These are phyloP conservation scores for Hippoglossus stenolepis DNA, from an alignment of 2,113 vertebrate genomes.

Conservation along the genomic window DNA sequence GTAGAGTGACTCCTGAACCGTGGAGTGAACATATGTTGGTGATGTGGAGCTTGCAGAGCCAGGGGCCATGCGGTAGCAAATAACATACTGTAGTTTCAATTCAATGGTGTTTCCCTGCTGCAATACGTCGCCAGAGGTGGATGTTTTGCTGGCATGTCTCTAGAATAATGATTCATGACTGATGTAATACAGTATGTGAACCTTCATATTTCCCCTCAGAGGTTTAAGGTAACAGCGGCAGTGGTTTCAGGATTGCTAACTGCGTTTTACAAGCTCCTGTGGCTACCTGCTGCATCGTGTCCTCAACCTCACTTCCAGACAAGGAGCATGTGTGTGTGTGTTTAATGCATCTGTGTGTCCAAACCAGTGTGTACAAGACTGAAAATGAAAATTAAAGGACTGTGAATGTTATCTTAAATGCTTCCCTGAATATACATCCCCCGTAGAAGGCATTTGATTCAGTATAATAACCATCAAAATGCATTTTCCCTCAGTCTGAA, in stretches of 20 bases:
- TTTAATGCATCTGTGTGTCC: conserved; percentile 14
- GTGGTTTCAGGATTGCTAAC: conserved; percentile 23
- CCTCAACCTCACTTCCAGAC: conserved; percentile 23
- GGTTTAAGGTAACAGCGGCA: conserved; percentile 28
- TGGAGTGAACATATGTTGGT: conserved; percentile 9
- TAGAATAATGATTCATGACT: conserved; percentile 37
- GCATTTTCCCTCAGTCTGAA: conserved; percentile 59
- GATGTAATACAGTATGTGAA: conserved; percentile 18
- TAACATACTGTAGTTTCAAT: conserved; percentile 32
- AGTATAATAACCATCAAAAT: conserved; percentile 54
- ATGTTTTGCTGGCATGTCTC: conserved; percentile 5
- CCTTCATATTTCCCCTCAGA: conserved; percentile 24
- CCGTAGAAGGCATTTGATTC: conserved; percentile 32
- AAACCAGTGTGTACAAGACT: conserved; percentile 40
- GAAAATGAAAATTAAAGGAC: conserved; percentile 44
- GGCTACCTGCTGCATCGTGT: conserved; percentile 18
- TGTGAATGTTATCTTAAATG: conserved; percentile 37
- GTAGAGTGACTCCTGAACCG: conserved; percentile 2
- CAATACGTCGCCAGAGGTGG: conserved; percentile 17
- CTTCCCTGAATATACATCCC: conserved; percentile 19
- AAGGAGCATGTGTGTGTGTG: conserved; percentile 43
- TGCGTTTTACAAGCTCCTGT: conserved; percentile 7
- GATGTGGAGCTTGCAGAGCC: conserved; percentile 9
- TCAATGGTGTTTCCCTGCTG: conserved; percentile 24
- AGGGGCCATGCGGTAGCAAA: conserved; percentile 51